Evolutionary conservation across 1,140 invertebrate species (phyloP).

Genomic region (Formica selysi): DNA sequence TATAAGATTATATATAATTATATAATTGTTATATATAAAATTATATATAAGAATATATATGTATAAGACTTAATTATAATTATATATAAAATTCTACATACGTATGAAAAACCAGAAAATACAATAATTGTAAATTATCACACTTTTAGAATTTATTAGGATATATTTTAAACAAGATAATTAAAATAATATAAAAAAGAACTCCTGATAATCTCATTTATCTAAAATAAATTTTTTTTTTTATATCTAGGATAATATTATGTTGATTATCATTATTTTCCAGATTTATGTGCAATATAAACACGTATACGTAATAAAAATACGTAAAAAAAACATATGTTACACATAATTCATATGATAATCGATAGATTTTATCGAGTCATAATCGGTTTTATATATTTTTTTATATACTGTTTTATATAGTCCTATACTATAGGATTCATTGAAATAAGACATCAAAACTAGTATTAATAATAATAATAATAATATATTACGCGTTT

Average conservation of each 20-base stretch:
- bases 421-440: neutral
- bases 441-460: neutral
- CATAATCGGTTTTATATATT: slow-evolving; percentile 2
- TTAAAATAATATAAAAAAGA: neutral
- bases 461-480: neutral
- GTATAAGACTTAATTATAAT: neutral
- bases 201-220: slow-evolving; percentile 3
- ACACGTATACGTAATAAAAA: neutral
- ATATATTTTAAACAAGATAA: slow-evolving; percentile 24
- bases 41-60: neutral
- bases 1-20: neutral
- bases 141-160: neutral
- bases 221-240: neutral
- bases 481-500: slow-evolving; percentile 10
- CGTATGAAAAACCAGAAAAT: neutral
- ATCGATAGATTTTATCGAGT: slow-evolving; percentile 8
- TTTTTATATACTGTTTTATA: too few relatives aligned
- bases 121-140: neutral
- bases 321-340: too few relatives aligned
- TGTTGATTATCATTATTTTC: neutral
- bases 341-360: neutral
- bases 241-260: neutral
- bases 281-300: slow-evolving; percentile 14
- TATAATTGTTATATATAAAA: neutral
- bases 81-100: neutral